Base-by-base conservation (phyloP, 2,113 vertebrate species). In the Thalassoma bifasciatum region DNA sequence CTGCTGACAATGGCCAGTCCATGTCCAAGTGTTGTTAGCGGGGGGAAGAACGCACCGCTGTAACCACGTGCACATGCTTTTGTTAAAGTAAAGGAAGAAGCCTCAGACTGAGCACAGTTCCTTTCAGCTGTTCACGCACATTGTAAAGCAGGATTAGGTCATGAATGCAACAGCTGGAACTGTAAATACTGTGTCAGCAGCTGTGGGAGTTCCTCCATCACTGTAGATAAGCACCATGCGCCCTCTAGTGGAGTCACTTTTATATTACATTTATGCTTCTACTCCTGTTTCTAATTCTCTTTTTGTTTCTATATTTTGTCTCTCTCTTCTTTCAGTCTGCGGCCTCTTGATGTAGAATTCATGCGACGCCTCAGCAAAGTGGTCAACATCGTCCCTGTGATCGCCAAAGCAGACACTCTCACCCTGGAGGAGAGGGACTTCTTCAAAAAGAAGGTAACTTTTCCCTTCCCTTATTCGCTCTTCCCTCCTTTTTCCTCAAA, bases 341-440 rank as follows among this genome's bases (percentile, higher is more conserved):
- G 98, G 68, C 97, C 97, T n/a, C 81, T 99, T 23, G 98, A 99
- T 87, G 97, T 99, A 4, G 98, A 98, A 89, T 99, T 99, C 88
- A 99, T 99, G 98, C 96, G 97, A 60, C 97, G 97, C 58, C 95
- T 99, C 49, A 99, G 98, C 93, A 99, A 99, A 84, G 98, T 99
- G 77, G 98, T 99, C 77, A 99, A 99, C 92, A 98, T 99, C 0
- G 98, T 99, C 23, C 98, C 98, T 0, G 97, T 99, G 88, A 99
- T 99, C 0, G 97, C 98, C 60, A 99, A 99, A 66, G 98, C 98
- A 0, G 98, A 99, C 88, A 99, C 98, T 0, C 90, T 99, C 80
- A 99, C 98, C 40, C 93, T 99, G 93, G 98, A 99, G 83, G 98
- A 99, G 92, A 95, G 98, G 68, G 96, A 97, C 87, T 95, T 96